These are phyloP conservation scores for Hipparchia sbordonii DNA, from an alignment of 2,888 invertebrate species.

Conservation along the genomic window DNA sequence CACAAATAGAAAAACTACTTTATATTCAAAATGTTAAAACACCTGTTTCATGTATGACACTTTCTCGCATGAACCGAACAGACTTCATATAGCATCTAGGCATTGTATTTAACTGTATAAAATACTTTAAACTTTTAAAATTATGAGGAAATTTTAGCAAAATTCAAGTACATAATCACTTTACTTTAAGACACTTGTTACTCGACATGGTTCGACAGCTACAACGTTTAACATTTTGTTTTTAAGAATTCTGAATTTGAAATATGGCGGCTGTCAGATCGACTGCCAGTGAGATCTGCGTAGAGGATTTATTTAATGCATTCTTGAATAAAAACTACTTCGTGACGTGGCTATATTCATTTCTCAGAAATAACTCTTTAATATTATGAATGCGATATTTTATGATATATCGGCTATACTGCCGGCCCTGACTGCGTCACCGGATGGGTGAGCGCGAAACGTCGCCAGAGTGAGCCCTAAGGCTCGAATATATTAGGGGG, in stretches of 20 bases:
- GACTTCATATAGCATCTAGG: constrained; percentile 72
- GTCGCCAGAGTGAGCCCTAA: no score
- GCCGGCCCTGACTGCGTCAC: no score
- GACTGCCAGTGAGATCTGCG: constrained; percentile 52
- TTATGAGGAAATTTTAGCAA: constrained; percentile 15
- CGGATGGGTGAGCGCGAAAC: no score
- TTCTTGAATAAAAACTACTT: not conserved
- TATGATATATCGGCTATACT: no score
- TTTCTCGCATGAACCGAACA: constrained; percentile 55
- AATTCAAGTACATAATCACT: constrained; percentile 38
- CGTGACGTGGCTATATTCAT: no score
- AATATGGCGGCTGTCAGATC: constrained; percentile 46
- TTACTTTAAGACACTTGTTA: constrained; percentile 74
- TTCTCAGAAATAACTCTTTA: no score
- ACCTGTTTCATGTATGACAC: constrained; percentile 65
- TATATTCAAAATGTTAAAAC: constrained; percentile 43
- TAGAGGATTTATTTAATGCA: constrained; percentile 34
- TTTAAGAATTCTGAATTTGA: constrained; percentile 66
- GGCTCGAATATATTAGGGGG: no score
- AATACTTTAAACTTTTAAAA: constrained; percentile 24
- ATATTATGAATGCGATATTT: no score
- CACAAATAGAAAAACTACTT: not conserved
- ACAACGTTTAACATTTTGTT: constrained; percentile 63
- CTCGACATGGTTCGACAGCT: constrained; percentile 50
- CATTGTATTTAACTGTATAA: constrained; percentile 52